Percentiles rank a stretch among this genome's conserved stretches.
Conservation (phyloP, 2,797 vertebrate genomes). For the Hippoglossus hippoglossus region DNA sequence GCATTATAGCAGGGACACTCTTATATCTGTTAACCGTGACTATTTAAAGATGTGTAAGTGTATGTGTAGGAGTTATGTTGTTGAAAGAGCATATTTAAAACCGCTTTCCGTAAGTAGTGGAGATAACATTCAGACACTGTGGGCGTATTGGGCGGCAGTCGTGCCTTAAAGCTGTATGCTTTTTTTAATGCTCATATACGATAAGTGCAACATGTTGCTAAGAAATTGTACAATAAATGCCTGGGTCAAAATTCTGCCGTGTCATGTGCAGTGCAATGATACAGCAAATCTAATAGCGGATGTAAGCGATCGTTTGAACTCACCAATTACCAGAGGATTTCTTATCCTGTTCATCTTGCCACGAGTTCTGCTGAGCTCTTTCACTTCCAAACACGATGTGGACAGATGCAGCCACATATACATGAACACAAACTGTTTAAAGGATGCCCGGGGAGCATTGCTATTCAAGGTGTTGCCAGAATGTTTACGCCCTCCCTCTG, state of each 20-base stretch:
- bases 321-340: slow-evolving; percentile 19
- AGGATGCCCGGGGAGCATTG: slow-evolving; percentile 29
- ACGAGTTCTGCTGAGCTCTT: not conserved
- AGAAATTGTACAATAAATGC: not conserved
- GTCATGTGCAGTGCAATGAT: slow-evolving; percentile 18
- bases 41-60: slow-evolving; percentile 55
- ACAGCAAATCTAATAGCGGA: not conserved
- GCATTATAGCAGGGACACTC: slow-evolving; percentile 11
- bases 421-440: slow-evolving; percentile 8
- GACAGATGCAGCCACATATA: not conserved
- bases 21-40: slow-evolving; percentile 20
- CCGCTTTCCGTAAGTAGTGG: slow-evolving; percentile 19
- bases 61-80: slow-evolving; percentile 45
- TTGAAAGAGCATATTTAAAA: slow-evolving; percentile 40
- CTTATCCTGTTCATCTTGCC: slow-evolving; percentile 16
- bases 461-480: slow-evolving; percentile 62
- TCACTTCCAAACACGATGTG: slow-evolving; percentile 5
- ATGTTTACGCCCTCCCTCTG: slow-evolving; percentile 59
- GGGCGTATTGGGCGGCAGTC: slow-evolving; percentile 28
- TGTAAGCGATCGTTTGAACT: slow-evolving; percentile 38
- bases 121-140: slow-evolving; percentile 35
- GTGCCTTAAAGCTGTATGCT: not conserved
- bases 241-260: slow-evolving; percentile 4
- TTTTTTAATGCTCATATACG: not conserved
- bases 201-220: not conserved